Evolutionary conservation across 64 coral and sea anemone genomes (phyloP).

Genomic region (Stichodactyla mertensii): DNA sequence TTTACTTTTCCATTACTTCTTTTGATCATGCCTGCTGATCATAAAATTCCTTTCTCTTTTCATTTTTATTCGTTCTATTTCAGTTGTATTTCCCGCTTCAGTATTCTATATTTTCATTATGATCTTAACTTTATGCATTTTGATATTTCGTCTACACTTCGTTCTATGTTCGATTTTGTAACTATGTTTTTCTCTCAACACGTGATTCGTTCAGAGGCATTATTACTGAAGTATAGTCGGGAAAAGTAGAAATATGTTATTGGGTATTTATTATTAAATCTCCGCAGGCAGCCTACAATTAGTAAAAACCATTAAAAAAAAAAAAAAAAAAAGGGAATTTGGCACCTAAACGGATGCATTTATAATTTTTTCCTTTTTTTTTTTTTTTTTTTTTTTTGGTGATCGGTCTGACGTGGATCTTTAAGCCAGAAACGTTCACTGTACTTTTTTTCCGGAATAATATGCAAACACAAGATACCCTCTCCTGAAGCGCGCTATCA

Average conservation of each 20-base stretch:
- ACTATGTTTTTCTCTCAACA: not conserved
- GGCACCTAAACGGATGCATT: not conserved
- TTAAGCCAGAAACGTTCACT: not conserved
- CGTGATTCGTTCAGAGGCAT: not conserved
- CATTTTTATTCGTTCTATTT: not conserved
- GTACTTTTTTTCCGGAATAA: not conserved
- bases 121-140: not conserved
- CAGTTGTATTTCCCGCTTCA: not conserved
- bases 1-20: not conserved
- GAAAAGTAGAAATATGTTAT: not conserved
- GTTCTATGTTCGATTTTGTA: not conserved
- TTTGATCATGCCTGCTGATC: not conserved
- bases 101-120: not conserved
- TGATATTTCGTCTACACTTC: not conserved
- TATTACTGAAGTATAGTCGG: not conserved
- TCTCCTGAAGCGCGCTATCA: not conserved
- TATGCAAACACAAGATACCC: too few species aligned
- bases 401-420: not conserved
- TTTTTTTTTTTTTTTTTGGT: not conserved
- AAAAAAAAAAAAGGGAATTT: too few species aligned
- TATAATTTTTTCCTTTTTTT: not conserved
- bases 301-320: not conserved
- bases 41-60: not conserved
- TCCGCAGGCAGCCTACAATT: not conserved
- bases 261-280: not conserved